phyloP scores from a whole-genome alignment of 1,140 invertebrate species.

The Probaryconus sp. region DNA sequence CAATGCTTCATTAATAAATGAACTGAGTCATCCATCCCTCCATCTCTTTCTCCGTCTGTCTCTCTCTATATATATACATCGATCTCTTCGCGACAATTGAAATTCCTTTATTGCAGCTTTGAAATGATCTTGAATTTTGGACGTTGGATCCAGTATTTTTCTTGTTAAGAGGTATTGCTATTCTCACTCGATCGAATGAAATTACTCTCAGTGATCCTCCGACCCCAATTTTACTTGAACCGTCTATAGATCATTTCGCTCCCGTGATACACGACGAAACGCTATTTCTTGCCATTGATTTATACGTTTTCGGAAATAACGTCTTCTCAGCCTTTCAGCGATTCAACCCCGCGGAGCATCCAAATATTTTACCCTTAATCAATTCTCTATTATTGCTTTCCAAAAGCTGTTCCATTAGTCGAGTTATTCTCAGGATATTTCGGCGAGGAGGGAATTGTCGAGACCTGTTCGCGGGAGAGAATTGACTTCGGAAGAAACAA shows the following conservation, averaged over 20 bases:
- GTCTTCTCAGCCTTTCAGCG: not conserved
- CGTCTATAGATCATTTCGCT: slow-evolving; percentile 5
- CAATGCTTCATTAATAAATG: slow-evolving; percentile 68
- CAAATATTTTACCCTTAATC: slow-evolving; percentile 21
- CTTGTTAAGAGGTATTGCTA: too few relatives aligned
- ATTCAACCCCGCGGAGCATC: slow-evolving; percentile 6
- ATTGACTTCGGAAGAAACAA: too few relatives aligned
- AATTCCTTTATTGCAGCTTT: too few relatives aligned
- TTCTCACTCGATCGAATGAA: slow-evolving; percentile 3
- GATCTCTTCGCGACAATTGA: too few relatives aligned
- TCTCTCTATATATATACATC: too few relatives aligned
- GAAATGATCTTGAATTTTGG: too few relatives aligned
- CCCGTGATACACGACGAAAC: too few relatives aligned
- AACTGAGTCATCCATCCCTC: too few relatives aligned
- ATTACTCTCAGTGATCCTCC: not conserved
- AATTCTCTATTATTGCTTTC: slow-evolving; percentile 17
- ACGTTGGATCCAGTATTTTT: too few relatives aligned
- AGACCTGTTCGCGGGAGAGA: slow-evolving; percentile 12
- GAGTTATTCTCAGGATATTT: slow-evolving; percentile 34
- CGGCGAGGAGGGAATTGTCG: not conserved
- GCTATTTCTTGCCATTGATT: slow-evolving; percentile 7
- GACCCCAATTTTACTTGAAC: slow-evolving; percentile 1
- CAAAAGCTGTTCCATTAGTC: not conserved
- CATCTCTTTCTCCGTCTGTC: too few relatives aligned
- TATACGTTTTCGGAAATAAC: slow-evolving; percentile 16